Base-by-base conservation (phyloP, 2,888 invertebrate genomes). In the Antitype chi region DNA sequence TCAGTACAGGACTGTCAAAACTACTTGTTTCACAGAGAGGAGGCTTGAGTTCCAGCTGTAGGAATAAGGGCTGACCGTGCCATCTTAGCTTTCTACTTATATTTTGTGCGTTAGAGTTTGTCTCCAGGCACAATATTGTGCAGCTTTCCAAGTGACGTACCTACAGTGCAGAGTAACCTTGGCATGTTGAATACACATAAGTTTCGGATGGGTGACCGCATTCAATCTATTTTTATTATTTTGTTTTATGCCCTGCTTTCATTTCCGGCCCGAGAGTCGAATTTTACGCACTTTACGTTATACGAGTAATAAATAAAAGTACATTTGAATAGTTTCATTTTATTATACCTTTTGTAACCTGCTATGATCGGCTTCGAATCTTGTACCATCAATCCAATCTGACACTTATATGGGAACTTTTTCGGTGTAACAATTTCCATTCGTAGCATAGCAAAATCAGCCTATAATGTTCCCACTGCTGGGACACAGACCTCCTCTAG, bases 181-280 rank as follows among this genome's bases (percentile, higher is more conserved):
- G 81, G 64, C 84, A 70, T 71, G 81, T 83, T 69, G 25, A 9
- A 8, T 17, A 20, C 80, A 68, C 81, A 73, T 67, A 32, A 17
- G 82, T 74, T 66, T 62, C 82, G 84, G 84, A 82, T 73, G 77
- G 78, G 62, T 73, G 73, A 73, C 17, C 66, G 28, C 80, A 62
- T 73, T 84, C 70, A 84, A 79, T 73, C 28, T 15, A 43, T 15
- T 73, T 78, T 68, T 83, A 83, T 57, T 78, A 66, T 79, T 70
- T 73, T 73, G 70, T 67, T 55, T 63, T 57, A 76, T 32, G 55
- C 60, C 13, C 15, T 84, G 80, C 84, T 81, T 81, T 81, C 81
- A 79, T 81, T 32, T 81, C 81, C 81, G 73, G 15, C 47, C 15
- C 5, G 25, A 43, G 55, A 60, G 20, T 67, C 23, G 38, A 28